Evolutionary conservation across 1,140 invertebrate species (phyloP).

Genomic region (Drepana arcuata): DNA sequence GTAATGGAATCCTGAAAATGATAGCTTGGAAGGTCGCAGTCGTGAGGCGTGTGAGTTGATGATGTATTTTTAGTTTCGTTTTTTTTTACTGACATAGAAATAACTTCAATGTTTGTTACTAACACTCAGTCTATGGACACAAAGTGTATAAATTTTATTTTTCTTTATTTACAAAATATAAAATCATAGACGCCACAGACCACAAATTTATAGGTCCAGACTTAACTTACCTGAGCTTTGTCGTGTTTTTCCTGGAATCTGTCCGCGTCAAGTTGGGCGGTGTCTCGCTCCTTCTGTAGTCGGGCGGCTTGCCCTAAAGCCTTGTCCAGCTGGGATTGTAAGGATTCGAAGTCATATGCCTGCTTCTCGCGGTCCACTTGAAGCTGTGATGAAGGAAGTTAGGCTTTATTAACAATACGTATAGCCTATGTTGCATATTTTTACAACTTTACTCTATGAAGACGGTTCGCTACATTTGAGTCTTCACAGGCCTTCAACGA

Average conservation of each 20-base stretch:
- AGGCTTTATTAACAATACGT: background rate
- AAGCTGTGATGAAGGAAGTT: constrained; percentile 69
- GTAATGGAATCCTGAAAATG: too few species aligned
- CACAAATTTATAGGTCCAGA: background rate
- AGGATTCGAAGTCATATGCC: constrained; percentile 89
- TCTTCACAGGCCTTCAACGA: too few species aligned
- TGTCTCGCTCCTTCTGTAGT: constrained; percentile 91
- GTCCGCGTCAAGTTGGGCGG: constrained; percentile 86
- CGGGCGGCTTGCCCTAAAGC: constrained; percentile 87
- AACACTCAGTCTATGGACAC: too few species aligned
- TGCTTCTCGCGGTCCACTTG: constrained; percentile 93
- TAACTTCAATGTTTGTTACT: too few species aligned
- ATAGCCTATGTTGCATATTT: background rate
- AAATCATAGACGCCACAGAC: too few species aligned
- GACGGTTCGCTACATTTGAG: background rate
- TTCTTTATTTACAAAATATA: too few species aligned
- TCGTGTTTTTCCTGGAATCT: constrained; percentile 90
- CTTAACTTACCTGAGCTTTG: constrained; percentile 86
- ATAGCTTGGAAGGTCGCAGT: too few species aligned
- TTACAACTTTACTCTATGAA: background rate
- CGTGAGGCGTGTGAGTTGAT: too few species aligned
- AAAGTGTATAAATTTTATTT: too few species aligned
- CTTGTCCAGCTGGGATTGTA: constrained; percentile 92
- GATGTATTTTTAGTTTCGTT: too few species aligned
- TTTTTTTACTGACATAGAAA: too few species aligned